These are phyloP conservation scores for Oryctolagus cuniculus DNA, from an alignment of 2,113 vertebrate species.

Conservation along the genomic window mOryCun1.1 NC_091442.1:13477001-13477500, in stretches of 20 bases:
- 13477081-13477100: constrained; percentile 96
- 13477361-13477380: fast-evolving
- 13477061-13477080: constrained; percentile 97
- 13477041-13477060: constrained; percentile 97
- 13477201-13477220: not conserved
- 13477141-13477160: not conserved
- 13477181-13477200: not conserved
- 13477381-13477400: not conserved
- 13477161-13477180: not conserved
- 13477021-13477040: constrained; percentile 91
- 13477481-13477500: constrained; percentile 76
- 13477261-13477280: constrained; percentile 95
- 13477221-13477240: not conserved
- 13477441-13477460: constrained; percentile 95
- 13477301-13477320: constrained; percentile 95
- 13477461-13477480: constrained; percentile 95
- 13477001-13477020: not conserved
- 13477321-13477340: constrained; percentile 95
- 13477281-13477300: constrained; percentile 98
- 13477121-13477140: no score
- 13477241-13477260: constrained; percentile 96
- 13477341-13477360: not conserved
- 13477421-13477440: constrained; percentile 97
- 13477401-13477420: constrained; percentile 89
- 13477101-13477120: constrained; percentile 94